Evolutionary conservation across 2,797 vertebrate species (phyloP).

Genomic region (Gouania willdenowi): DNA sequence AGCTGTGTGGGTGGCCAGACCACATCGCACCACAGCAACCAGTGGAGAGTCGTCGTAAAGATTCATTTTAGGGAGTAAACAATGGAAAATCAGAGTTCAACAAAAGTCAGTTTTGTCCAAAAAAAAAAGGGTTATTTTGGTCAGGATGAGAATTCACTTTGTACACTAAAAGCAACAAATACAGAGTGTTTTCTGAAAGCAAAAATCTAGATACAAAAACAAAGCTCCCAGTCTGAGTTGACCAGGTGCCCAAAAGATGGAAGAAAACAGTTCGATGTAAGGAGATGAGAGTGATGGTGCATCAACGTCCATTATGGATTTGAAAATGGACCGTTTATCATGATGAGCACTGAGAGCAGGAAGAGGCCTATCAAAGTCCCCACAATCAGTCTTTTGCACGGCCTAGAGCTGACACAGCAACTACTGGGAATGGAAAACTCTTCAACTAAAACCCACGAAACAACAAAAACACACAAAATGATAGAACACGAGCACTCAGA

Average conservation of each 20-base stretch:
- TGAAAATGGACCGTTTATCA: conserved; percentile 54
- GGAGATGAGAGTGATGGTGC: conserved; percentile 38
- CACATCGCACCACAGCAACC: not conserved
- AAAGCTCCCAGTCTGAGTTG: not conserved
- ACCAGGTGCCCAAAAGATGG: conserved; percentile 3
- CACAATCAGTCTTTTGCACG: conserved; percentile 7
- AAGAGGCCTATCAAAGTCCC: conserved; percentile 45
- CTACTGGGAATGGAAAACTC: conserved; percentile 20
- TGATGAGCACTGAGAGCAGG: conserved; percentile 62
- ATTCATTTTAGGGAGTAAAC: not conserved
- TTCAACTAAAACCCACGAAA: no score
- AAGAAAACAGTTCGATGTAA: conserved; percentile 28
- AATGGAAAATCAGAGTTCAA: not conserved
- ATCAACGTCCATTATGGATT: conserved; percentile 61
- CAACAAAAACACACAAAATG: not conserved
- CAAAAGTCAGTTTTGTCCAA: not conserved
- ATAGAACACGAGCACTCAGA: no score
- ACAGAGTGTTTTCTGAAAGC: not conserved
- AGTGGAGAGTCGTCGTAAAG: not conserved
- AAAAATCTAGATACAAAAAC: not conserved
- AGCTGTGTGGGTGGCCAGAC: conserved; percentile 33
- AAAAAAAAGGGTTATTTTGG: not conserved
- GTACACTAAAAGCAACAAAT: not conserved
- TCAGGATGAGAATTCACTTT: not conserved
- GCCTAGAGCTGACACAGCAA: conserved; percentile 46